These are phyloP conservation scores for Holocentrus rufus DNA, from an alignment of 2,797 vertebrate genomes.

Conservation along the genomic window DNA sequence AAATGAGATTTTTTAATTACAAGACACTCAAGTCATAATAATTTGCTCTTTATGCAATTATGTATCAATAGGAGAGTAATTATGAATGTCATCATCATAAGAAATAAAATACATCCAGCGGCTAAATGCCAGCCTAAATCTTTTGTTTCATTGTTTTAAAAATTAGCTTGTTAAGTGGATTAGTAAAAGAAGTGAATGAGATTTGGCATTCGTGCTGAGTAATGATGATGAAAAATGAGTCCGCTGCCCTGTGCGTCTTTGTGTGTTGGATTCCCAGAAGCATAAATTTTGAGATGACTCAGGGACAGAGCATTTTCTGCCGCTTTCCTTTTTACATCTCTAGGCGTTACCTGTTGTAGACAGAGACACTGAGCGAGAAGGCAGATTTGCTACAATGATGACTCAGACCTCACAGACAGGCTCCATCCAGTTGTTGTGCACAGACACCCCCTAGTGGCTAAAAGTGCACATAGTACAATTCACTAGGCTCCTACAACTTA, in stretches of 20 bases:
- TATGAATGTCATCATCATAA: neutral
- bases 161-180: no score
- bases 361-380: conserved; percentile 12
- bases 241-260: conserved; percentile 2
- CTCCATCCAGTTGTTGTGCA: conserved; percentile 53
- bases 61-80: neutral
- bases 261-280: conserved; percentile 31
- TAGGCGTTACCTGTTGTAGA: conserved; percentile 44
- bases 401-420: conserved; percentile 52
- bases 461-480: neutral
- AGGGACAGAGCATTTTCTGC: conserved; percentile 41
- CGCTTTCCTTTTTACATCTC: conserved; percentile 22
- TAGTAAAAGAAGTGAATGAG: no score
- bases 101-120: neutral
- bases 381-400: conserved; percentile 44
- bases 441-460: conserved; percentile 78
- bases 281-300: conserved; percentile 61
- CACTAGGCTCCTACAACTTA: conserved; percentile 3
- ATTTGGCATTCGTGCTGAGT: no score
- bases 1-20: conserved; percentile 2
- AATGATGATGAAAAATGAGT: neutral
- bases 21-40: conserved; percentile 11
- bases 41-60: neutral
- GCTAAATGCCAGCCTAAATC: neutral
- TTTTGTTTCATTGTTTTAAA: neutral